Evolutionary conservation across 2,113 vertebrate species (phyloP), one percentile per base, ranked within the genome.

Genomic region (Petroica traversi): DNA sequence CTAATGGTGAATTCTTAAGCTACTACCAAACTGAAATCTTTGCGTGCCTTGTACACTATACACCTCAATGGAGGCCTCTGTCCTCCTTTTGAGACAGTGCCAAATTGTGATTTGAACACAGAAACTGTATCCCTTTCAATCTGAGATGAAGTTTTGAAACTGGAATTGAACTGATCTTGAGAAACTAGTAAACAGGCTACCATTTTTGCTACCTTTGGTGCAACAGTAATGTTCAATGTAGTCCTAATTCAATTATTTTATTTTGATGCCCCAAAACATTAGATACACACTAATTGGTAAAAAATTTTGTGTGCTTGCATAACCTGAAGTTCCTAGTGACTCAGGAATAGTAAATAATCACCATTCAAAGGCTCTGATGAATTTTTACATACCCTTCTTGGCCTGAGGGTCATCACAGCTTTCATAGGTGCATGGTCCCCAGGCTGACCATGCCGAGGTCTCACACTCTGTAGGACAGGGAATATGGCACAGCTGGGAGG

Each of bases 361-460:
- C 12, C 17, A 43, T 43, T 43, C 15, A 58, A 91, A 90, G 45
- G 9, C 8, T 63, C 51, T 14, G 26, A 9, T 71, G 31, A 75
- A 61, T 71, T 73, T 67, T 52, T 58, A 94, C 97, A 29, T 98
- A 99, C 99, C 99, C 97, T 99, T 99, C 94, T 99, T 99, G 66
- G 98, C 98, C 41, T 98, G 98, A 85, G 98, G 98, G 62, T 99
- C 99, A 11, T 98, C 98, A 83, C 99, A 99, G 95, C 97, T 99
- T 97, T 99, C 99, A n/a, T 98, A 99, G 92, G 99, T 99, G 94
- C 99, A 99, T 2, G 98, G 98, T 54, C 99, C 99, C 99, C 99
- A 99, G 43, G 99, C 99, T 13, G 98, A 98, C 99, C 99, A 99
- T 0, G 98, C 96, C 0, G 99, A 99, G 89, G 99, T 99, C 67